These are phyloP conservation scores for Conus ventricosus DNA, from an alignment of 1,140 invertebrate species.

Conservation along the genomic window DNA sequence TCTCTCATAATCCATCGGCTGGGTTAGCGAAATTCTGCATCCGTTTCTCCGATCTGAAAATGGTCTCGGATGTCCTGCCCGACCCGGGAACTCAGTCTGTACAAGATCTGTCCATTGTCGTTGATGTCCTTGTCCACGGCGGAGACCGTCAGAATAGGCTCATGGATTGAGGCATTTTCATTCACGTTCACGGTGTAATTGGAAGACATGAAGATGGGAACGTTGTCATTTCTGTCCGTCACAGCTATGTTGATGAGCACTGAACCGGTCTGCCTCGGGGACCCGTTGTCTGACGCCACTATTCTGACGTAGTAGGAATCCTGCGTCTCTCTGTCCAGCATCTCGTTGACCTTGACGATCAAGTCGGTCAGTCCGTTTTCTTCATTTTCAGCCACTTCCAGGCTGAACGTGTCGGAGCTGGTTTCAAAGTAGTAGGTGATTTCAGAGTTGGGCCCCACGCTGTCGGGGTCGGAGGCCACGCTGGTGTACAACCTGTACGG, in stretches of 20 bases:
- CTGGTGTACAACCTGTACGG: constrained; percentile 81
- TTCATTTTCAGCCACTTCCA: constrained; percentile 76
- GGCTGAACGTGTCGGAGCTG: constrained; percentile 82
- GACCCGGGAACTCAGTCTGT: constrained; percentile 72
- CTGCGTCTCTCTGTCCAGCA: constrained; percentile 89
- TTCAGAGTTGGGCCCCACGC: constrained; percentile 79
- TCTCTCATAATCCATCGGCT: constrained; percentile 57
- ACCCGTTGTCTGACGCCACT: constrained; percentile 91
- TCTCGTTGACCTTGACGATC: constrained; percentile 78
- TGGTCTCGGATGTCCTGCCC: constrained; percentile 42
- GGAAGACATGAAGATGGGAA: constrained; percentile 85
- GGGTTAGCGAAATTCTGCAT: constrained; percentile 54
- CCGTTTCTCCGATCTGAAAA: constrained; percentile 55
- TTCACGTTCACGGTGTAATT: constrained; percentile 87
- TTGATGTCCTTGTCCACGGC: constrained; percentile 93
- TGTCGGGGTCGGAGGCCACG: constrained; percentile 92
- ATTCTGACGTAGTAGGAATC: constrained; percentile 87
- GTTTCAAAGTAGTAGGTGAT: constrained; percentile 91
- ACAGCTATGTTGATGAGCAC: constrained; percentile 84
- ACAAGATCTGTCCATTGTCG: constrained; percentile 86
- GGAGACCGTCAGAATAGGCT: constrained; percentile 79
- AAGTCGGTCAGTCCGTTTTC: constrained; percentile 88
- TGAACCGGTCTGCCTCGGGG: constrained; percentile 90
- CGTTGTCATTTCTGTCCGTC: constrained; percentile 92
- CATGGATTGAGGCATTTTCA: constrained; percentile 87